Base-by-base conservation (phyloP, 2,113 vertebrate genomes). In the Melanocharis versteri region DNA sequence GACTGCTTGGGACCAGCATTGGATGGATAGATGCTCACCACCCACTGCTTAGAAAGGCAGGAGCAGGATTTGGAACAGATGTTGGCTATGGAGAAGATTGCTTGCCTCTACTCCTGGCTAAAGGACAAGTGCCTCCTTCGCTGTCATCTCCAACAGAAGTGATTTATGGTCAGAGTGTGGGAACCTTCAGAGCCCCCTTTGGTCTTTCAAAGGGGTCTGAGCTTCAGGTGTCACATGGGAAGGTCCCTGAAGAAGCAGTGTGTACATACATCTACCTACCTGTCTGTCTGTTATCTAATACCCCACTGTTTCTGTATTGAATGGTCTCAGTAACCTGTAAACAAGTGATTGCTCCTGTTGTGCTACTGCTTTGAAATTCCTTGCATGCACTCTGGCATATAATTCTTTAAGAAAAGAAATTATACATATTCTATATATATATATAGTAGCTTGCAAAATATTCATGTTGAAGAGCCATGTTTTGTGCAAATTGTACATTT, bases 401-500 rank as follows among this genome's bases (percentile, higher is more conserved):
- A 93, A 95, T 96, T 96, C 94, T 95, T 96, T 87, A 96, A 96
- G 87, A 78, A 93, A 90, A 87, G 53, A 92, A 81, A 82, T 57
- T 90, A 90, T 94, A 92, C 92, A 96, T 95, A 88, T 70, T 89
- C 93, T 90, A 93, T 95, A 96, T 94, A 95, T 93, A 93, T 91
- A 93, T 79, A 58, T 92, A 94, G 91, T 97, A 82, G 92, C 94
- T 96, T 96, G 96, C 95, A 93, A 88, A 97, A 95, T 90, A 95
- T 96, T 97, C 94, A 97, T 80, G 95, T 97, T 96, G 96, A 95
- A 97, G 93, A 96, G 88, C 93, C 94, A 97, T 93, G 96, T 97
- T 96, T 97, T 96, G 96, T 97, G 97, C 93, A 95, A 97, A 97
- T 95, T 96, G 96, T 97, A 97, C 96, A 97, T 96, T 97, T 92